Base-by-base conservation (phyloP, 2,113 vertebrate species). In the Syrrhaptes paradoxus region DNA sequence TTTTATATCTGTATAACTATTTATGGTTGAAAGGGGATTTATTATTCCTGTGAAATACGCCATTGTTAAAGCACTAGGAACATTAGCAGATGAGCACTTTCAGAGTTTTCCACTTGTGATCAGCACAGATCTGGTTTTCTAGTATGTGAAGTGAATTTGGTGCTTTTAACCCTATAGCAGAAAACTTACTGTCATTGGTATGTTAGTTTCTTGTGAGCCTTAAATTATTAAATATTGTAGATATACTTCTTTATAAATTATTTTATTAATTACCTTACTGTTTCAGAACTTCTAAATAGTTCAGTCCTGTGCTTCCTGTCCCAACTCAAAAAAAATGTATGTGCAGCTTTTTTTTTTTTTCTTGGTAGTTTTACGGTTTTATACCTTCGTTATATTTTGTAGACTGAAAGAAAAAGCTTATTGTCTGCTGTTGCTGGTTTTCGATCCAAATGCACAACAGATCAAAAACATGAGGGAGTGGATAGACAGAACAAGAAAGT, bases 161-260 rank as follows among this genome's bases (percentile, higher is more conserved):
- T 97, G 97, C 95, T 98, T 97, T 97, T 89, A 90, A 62, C 57
- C 94, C 65, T 95, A 81, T 79, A 90, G 74, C 83, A 97, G 95
- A 93, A 90, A 96, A 93, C 80, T 73, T 54, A 21, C 93, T 92
- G 87, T 94, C 71, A 79, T 95, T 91, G 89, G 95, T 82, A 95
- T 74, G 57, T 94, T 97, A 68, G 94, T 87, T 94, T 97, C 66
- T 90, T 96, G 95, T 97, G 95, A 96, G 88, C 97, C 97, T 98
- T 98, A 98, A 98, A 95, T 96, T 93, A 96, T 97, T 96, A 89
- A 95, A 88, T 92, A 83, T 70, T 92, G 76, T 96, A 95, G 91
- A 95, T 96, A 85, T 28, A 87, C 91, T 92, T 97, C 96, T 97
- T 97, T 77, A 63, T 91, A 96, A 93, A 76, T 94, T 80, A 87